Conservation (phyloP, 2,113 vertebrate species). For the Sitta europaea region DNA sequence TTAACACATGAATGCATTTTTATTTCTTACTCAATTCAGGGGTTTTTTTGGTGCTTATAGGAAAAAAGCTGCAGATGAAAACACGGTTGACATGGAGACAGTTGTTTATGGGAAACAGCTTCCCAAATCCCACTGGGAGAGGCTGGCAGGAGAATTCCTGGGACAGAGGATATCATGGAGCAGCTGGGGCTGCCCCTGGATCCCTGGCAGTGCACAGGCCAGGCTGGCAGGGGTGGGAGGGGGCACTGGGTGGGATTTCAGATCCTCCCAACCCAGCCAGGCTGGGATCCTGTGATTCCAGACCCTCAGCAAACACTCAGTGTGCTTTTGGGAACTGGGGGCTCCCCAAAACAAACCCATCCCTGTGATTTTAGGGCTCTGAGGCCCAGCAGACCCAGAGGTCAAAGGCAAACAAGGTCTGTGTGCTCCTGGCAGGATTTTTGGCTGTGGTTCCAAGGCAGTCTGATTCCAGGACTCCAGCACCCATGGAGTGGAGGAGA, state of each 20-base stretch:
- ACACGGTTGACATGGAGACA: not conserved
- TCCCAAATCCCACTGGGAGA: not conserved
- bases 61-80: not conserved
- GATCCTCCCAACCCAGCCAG: not conserved
- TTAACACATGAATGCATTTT: not conserved
- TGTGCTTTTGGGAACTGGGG: not conserved
- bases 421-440: not conserved
- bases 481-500: not conserved
- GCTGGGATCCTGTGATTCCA: not conserved
- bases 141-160: not conserved
- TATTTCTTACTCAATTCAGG: not conserved
- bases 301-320: not conserved
- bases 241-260: accelerated
- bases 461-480: accelerated
- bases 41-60: not conserved
- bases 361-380: accelerated
- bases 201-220: not conserved
- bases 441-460: not conserved
- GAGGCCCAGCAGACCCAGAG: not conserved
- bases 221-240: not conserved
- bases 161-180: not conserved
- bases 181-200: not conserved
- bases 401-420: not conserved
- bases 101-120: not conserved
- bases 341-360: not conserved